Percentiles rank a stretch among this genome's conserved stretches.
Evolutionary conservation across 2,888 invertebrate genomes (phyloP).

Genomic region (Phrixothrix hirtus): DNA sequence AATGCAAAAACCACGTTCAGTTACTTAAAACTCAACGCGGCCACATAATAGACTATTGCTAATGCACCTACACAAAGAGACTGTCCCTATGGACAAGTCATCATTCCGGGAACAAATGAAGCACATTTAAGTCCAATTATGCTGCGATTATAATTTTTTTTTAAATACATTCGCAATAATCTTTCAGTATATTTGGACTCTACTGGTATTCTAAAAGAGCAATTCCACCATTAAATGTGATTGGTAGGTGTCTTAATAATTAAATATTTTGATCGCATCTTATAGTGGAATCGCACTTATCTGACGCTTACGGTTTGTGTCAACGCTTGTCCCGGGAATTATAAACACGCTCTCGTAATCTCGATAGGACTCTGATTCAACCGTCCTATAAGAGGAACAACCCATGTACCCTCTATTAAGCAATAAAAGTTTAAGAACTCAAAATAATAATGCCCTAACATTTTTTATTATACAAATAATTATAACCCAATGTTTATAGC

Average conservation of each 20-base stretch:
- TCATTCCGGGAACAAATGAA: constrained; percentile 59
- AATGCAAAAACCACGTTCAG: constrained; percentile 52
- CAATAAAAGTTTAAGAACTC: constrained; percentile 2
- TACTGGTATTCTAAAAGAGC: constrained; percentile 46
- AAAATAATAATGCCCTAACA: not conserved
- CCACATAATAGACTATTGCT: constrained; percentile 24
- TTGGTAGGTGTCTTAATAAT: constrained; percentile 5
- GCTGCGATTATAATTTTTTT: constrained; percentile 32
- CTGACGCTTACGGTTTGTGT: constrained; percentile 63
- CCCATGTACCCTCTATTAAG: constrained; percentile 27
- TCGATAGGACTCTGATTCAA: constrained; percentile 66
- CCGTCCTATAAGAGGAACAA: constrained; percentile 57
- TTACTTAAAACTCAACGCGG: constrained; percentile 37
- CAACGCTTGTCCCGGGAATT: constrained; percentile 69
- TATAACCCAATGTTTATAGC: constrained; percentile 3
- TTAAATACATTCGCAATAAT: not conserved
- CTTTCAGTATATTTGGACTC: constrained; percentile 46
- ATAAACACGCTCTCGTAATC: constrained; percentile 77
- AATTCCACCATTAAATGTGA: constrained; percentile 50
- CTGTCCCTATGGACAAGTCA: constrained; percentile 49
- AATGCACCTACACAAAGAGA: constrained; percentile 54
- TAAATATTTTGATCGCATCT: constrained; percentile 44
- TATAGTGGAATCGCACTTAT: constrained; percentile 49
- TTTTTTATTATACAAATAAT: constrained; percentile 10
- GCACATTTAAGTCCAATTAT: constrained; percentile 53